Evolutionary conservation across 2,797 vertebrate genomes (phyloP), one percentile per base, ranked within the genome.

Genomic region (Lepus townsendii): DNA sequence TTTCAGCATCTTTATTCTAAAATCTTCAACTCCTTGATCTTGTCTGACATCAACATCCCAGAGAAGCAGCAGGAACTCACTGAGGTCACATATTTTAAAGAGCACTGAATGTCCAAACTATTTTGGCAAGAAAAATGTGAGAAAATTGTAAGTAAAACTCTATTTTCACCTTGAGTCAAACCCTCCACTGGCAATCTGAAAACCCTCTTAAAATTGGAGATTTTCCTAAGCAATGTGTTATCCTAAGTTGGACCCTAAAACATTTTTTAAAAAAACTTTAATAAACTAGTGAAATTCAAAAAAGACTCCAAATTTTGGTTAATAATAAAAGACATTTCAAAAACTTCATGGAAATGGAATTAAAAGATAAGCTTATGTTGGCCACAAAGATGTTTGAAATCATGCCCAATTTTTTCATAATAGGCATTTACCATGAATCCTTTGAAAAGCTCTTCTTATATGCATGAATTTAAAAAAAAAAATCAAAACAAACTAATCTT

Each of bases 131-230:
- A 68, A 77, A 96, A 50, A 68, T 10, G 27, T 72, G 52, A 20
- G 14, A 47, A 95, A 83, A 65, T 16, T 10, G 76, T 20, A 90
- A 63, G 78, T 68, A 76, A 88, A 79, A 50, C 4, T 0, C 1
- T 7, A 63, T 84, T 78, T 77, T 69, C 20, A 60, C 32, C n/a
- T 62, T 30, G 17, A 57, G 13, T 77, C 24, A 80, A 77, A 77
- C 20, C 11, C 30, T 87, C 62, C 20, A 26, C 1, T 16, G 30
- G 68, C 62, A 57, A 26, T 10, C 68, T 63, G 78, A 90, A 96
- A 82, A 12, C 22, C 75, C 57, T 83, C 65, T 90, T 79, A 71
- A 85, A 38, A 82, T 69, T 79, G 68, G 91, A 72, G 42, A 22
- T 57, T 91, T 69, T 62, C 83, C 38, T 22, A 83, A 94, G 73